A percentile compares a stretch with the other conserved stretches of the same genome.
phyloP scores from a whole-genome alignment of 2,797 vertebrate species.

The Brachyrhaphis roseni region DNA sequence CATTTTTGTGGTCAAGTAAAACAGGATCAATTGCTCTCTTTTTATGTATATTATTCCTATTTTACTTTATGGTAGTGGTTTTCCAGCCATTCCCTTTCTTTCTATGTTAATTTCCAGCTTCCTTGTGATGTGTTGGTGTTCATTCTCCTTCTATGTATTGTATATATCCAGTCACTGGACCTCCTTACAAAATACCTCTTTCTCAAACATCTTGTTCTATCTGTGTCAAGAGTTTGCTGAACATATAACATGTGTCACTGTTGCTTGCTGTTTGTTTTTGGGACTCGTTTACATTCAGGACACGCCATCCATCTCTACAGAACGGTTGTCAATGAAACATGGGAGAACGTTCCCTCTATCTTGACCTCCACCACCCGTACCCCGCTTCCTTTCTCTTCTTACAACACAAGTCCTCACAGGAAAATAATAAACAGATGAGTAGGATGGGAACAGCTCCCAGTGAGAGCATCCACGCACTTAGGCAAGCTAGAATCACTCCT shows the following conservation, averaged over 20 bases:
- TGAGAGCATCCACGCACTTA: slow-evolving; percentile 72
- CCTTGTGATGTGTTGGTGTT: slow-evolving; percentile 30
- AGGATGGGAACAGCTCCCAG: slow-evolving; percentile 79
- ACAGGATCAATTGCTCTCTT: slow-evolving; percentile 30
- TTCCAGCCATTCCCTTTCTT: background rate
- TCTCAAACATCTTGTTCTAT: slow-evolving; percentile 8
- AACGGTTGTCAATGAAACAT: slow-evolving; percentile 71
- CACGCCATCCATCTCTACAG: slow-evolving; percentile 42
- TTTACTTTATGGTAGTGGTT: slow-evolving; percentile 25
- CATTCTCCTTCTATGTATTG: slow-evolving; percentile 24
- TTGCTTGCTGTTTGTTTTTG: slow-evolving; percentile 39
- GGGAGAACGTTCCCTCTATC: slow-evolving; percentile 67
- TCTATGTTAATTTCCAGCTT: slow-evolving; percentile 22
- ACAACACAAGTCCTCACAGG: slow-evolving; percentile 81
- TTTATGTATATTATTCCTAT: slow-evolving; percentile 9
- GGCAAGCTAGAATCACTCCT: slow-evolving; percentile 59
- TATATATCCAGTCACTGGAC: slow-evolving; percentile 17
- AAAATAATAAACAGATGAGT: slow-evolving; percentile 87
- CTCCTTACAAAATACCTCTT: slow-evolving; percentile 16
- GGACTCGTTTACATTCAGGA: slow-evolving; percentile 43
- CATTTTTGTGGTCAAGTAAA: background rate
- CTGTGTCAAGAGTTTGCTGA: slow-evolving; percentile 6
- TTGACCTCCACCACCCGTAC: slow-evolving; percentile 49
- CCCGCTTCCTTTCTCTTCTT: slow-evolving; percentile 48
- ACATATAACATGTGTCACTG: slow-evolving; percentile 29